phyloP scores from a whole-genome alignment of 2,888 invertebrate species.

The Amitus sp. region DNA sequence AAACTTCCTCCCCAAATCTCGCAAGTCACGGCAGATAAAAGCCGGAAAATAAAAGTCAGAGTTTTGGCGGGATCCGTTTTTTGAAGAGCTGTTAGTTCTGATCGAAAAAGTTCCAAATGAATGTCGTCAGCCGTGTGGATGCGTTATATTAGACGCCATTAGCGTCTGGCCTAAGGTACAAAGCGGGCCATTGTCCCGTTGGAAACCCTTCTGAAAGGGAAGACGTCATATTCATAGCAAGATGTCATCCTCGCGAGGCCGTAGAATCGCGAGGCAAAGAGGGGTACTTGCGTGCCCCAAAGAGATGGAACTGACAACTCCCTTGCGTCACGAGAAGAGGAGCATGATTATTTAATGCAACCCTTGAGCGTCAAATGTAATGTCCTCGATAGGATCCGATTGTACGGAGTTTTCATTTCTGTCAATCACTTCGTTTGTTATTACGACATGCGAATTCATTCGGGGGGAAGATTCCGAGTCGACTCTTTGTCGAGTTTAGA shows the following conservation, averaged over 20 bases:
- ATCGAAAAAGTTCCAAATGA: conserved; percentile 19
- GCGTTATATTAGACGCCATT: conserved; percentile 20
- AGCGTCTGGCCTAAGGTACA: conserved; percentile 16
- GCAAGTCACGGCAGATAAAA: too few relatives aligned
- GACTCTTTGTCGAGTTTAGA: too few relatives aligned
- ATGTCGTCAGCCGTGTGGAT: conserved; percentile 18
- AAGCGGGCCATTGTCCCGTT: conserved; percentile 11
- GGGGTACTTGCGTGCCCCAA: too few relatives aligned
- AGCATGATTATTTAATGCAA: conserved; percentile 36
- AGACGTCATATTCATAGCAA: conserved; percentile 50
- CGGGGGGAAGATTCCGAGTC: too few relatives aligned
- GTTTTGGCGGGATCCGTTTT: not conserved
- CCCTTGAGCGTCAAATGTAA: conserved; percentile 29
- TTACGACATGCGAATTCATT: too few relatives aligned
- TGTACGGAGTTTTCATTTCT: conserved; percentile 9
- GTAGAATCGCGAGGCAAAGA: conserved; percentile 35
- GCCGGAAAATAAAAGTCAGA: too few relatives aligned
- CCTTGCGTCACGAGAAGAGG: conserved; percentile 36
- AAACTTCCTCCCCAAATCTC: too few relatives aligned
- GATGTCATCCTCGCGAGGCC: conserved; percentile 52
- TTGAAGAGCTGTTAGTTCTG: not conserved
- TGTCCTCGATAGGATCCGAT: conserved; percentile 29
- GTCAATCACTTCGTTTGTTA: conserved; percentile 21
- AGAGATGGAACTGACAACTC: conserved; percentile 27
- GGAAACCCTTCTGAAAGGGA: conserved; percentile 41